Conservation (phyloP, 2,113 vertebrate species). For the Psettodes erumei region DNA sequence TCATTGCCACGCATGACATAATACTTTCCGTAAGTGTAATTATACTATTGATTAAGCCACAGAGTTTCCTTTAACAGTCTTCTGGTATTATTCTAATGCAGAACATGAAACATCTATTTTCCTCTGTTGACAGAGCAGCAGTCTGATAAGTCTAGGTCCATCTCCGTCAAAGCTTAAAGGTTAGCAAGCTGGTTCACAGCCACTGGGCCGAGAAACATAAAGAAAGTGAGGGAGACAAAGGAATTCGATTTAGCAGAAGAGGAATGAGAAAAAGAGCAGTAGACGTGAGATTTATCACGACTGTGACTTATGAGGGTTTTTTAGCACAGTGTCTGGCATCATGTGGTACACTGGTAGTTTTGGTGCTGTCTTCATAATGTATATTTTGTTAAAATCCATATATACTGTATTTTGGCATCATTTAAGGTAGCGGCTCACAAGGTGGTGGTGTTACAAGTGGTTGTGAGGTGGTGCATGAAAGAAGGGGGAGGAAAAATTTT, state of each 20-base stretch:
- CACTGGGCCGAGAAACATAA: slow-evolving; percentile 3
- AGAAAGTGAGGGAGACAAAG: slow-evolving; percentile 4
- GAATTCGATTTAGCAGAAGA: neutral
- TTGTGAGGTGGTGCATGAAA: neutral
- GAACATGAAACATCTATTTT: slow-evolving; percentile 36
- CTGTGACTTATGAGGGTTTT: neutral
- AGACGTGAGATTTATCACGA: neutral
- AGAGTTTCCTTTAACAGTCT: slow-evolving; percentile 39
- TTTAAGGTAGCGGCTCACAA: neutral
- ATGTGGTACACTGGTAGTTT: neutral
- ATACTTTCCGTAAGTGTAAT: slow-evolving; percentile 66
- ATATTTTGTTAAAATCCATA: slow-evolving; percentile 1
- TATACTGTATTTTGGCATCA: neutral
- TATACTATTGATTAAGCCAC: slow-evolving; percentile 68
- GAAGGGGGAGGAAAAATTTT: too few relatives aligned
- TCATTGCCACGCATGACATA: slow-evolving; percentile 57
- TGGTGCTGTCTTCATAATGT: neutral
- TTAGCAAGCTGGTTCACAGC: slow-evolving; percentile 9
- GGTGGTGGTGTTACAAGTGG: neutral
- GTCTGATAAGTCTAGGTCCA: slow-evolving; percentile 25
- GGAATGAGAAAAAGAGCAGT: neutral
- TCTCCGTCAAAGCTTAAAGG: slow-evolving; percentile 16
- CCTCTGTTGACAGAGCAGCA: slow-evolving; percentile 42
- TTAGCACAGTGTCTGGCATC: neutral
- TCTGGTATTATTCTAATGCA: slow-evolving; percentile 37